A percentile compares a stretch with the other conserved stretches of the same genome.
These are phyloP conservation scores for Machaerirhynchus nigripectus DNA, from an alignment of 2,113 vertebrate species.

Conservation along the genomic window DNA sequence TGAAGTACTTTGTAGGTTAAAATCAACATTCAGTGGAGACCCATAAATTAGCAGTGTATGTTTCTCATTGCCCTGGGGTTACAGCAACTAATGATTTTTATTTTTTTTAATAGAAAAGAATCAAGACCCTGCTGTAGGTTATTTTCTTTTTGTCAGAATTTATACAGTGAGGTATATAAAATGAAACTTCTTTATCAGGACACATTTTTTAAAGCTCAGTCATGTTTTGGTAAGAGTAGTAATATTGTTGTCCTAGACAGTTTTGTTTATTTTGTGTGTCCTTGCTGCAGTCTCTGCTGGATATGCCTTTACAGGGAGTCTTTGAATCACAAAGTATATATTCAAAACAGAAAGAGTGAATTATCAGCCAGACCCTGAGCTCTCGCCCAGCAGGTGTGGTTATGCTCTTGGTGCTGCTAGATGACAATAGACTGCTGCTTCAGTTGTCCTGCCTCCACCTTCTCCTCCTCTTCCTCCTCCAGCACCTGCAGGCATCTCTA, in stretches of 20 bases:
- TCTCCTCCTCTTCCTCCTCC: not conserved
- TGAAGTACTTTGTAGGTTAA: slow-evolving; percentile 35
- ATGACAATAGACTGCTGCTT: not conserved
- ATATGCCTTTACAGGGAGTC: not conserved
- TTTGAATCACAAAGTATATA: not conserved
- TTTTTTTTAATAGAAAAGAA: not conserved
- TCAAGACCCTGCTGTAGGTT: not conserved
- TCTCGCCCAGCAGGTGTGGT: not conserved
- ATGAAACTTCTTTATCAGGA: not conserved
- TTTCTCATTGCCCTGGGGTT: not conserved
- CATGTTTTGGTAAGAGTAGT: not conserved
- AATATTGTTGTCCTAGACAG: not conserved
- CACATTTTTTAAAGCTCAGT: not conserved
- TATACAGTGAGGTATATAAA: not conserved
- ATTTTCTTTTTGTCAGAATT: not conserved
- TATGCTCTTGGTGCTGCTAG: not conserved
- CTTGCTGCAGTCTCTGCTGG: not conserved
- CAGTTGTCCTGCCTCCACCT: not conserved
- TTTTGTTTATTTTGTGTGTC: not conserved
- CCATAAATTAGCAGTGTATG: slow-evolving; percentile 51
- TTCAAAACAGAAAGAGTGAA: not conserved
- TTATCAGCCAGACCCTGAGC: not conserved
- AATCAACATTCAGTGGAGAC: slow-evolving; percentile 25
- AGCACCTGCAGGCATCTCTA: not conserved
- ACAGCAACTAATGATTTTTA: not conserved